Percentiles rank a stretch among this genome's conserved stretches.
Conservation (phyloP, 2,888 invertebrate genomes). For the Nomada ferruginata region DNA sequence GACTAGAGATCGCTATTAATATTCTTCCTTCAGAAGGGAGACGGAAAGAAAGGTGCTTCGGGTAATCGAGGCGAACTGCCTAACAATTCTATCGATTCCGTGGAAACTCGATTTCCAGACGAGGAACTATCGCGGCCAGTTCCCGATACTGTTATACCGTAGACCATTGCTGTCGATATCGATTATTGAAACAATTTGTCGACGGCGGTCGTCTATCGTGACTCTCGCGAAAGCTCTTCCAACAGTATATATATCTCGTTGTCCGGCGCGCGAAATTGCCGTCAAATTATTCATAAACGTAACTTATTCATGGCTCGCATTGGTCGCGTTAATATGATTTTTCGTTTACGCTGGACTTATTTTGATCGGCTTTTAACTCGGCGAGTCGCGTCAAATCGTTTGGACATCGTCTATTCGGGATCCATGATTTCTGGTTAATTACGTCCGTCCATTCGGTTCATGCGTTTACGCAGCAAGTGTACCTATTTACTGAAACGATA, state of each 20-base stretch:
- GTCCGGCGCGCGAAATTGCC: slow-evolving; percentile 22
- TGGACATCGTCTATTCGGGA: background rate
- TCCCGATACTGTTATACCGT: background rate
- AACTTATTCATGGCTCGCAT: slow-evolving; percentile 37
- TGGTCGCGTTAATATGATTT: slow-evolving; percentile 44
- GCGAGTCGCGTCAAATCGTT: slow-evolving; percentile 11
- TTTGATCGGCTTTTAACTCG: slow-evolving; percentile 12
- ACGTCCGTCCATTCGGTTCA: background rate
- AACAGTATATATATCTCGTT: slow-evolving; percentile 18
- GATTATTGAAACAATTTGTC: slow-evolving; percentile 45
- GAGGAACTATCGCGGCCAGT: background rate
- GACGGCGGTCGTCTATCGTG: slow-evolving; percentile 24
- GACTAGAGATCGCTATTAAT: no score
- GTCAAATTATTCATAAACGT: slow-evolving; percentile 47
- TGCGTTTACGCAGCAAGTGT: background rate
- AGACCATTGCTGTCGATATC: slow-evolving; percentile 15
- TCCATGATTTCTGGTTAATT: slow-evolving; percentile 1
- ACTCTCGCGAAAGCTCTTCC: slow-evolving; percentile 21
- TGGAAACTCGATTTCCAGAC: background rate
- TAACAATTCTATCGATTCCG: slow-evolving; percentile 7
- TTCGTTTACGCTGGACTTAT: slow-evolving; percentile 12
- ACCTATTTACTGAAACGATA: no score
- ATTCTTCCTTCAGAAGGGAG: background rate
- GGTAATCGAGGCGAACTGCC: background rate
- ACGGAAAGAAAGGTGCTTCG: background rate